phyloP scores from a whole-genome alignment of 2,113 vertebrate genomes.

The Zosterops lateralis region DNA sequence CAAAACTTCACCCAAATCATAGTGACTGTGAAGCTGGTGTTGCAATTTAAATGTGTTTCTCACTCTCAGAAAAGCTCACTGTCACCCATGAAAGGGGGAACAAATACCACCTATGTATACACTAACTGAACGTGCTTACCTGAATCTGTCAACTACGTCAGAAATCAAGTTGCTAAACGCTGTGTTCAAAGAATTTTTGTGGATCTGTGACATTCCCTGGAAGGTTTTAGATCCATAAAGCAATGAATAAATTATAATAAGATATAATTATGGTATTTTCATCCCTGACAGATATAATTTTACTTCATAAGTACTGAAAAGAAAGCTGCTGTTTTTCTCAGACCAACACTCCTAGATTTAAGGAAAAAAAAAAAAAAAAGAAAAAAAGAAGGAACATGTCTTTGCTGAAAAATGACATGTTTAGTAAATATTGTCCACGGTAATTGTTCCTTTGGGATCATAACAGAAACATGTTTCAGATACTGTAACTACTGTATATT shows the following conservation, averaged over 20 bases:
- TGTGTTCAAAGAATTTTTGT: constrained; percentile 66
- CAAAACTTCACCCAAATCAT: background rate
- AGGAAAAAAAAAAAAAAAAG: background rate
- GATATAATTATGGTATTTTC: constrained; percentile 76
- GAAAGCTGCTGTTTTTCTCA: constrained; percentile 52
- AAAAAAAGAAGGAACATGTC: background rate
- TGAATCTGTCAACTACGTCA: constrained; percentile 65
- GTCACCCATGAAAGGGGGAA: background rate
- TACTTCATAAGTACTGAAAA: constrained; percentile 56
- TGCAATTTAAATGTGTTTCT: background rate
- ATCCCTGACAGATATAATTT: constrained; percentile 74
- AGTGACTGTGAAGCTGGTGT: background rate
- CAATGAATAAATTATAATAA: constrained; percentile 76
- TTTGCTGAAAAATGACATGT: constrained; percentile 57
- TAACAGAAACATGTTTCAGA: constrained; percentile 42
- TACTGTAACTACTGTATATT: constrained; percentile 30
- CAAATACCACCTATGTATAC: background rate
- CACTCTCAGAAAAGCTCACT: background rate
- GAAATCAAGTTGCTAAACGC: constrained; percentile 64
- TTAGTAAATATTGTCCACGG: constrained; percentile 62
- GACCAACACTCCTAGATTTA: background rate
- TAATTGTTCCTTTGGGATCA: constrained; percentile 51
- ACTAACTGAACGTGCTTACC: constrained; percentile 43
- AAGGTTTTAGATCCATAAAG: constrained; percentile 71
- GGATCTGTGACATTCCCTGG: constrained; percentile 63